phyloP scores from a whole-genome alignment of 2,113 vertebrate genomes.

The Rhinopomastus cyanomelas region DNA sequence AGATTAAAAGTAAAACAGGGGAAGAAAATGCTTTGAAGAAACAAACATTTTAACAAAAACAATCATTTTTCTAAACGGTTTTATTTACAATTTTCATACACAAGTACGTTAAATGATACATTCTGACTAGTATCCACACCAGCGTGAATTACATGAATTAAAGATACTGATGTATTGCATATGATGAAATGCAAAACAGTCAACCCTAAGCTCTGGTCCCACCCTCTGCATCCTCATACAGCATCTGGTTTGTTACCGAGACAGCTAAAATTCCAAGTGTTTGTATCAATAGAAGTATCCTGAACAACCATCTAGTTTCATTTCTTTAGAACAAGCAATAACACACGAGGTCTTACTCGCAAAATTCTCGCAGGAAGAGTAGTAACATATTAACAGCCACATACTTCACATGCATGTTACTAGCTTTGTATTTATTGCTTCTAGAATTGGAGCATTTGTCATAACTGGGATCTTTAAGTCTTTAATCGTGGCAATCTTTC shows the following conservation, averaged over 20 bases:
- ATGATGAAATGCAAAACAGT: conserved; percentile 59
- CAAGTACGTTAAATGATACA: conserved; percentile 65
- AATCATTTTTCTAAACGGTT: conserved; percentile 74
- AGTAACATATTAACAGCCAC: conserved; percentile 21
- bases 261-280: conserved; percentile 29
- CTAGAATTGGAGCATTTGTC: neutral
- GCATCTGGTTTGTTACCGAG: conserved; percentile 25
- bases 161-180: conserved; percentile 67
- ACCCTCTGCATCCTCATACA: conserved; percentile 36
- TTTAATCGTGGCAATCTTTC: conserved; percentile 5
- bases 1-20: conserved; percentile 40
- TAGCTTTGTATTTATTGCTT: conserved; percentile 23
- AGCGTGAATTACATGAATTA: conserved; percentile 62
- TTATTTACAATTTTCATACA: conserved; percentile 78
- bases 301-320: neutral
- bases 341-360: conserved; percentile 28
- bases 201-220: conserved; percentile 48
- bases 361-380: neutral
- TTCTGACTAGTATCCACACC: conserved; percentile 69
- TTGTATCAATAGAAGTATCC: neutral
- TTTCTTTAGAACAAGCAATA: conserved; percentile 49
- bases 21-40: conserved; percentile 61
- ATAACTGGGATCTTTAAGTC: neutral
- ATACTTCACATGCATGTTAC: neutral
- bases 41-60: conserved; percentile 74